phyloP scores from a whole-genome alignment of 2,113 vertebrate species.

The Thalassarche chlororhynchos region DNA sequence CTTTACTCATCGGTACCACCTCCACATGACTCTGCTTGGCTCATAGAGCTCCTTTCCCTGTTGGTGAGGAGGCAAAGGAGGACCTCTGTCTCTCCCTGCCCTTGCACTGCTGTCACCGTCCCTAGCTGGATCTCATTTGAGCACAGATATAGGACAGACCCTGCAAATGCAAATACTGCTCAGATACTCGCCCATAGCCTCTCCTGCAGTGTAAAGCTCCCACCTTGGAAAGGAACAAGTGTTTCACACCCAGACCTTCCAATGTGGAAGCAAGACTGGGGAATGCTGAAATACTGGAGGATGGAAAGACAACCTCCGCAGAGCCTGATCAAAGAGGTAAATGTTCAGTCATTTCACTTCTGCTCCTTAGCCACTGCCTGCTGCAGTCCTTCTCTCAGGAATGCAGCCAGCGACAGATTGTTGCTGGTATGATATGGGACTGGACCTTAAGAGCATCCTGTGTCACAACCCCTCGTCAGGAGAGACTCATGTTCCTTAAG shows the following conservation, averaged over 20 bases:
- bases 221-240: not conserved
- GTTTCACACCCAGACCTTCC: not conserved
- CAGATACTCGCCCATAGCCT: not conserved
- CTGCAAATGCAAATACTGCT: not conserved
- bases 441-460: not conserved
- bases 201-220: not conserved
- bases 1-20: not conserved
- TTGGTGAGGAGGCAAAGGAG: not conserved
- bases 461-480: not conserved
- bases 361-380: not conserved
- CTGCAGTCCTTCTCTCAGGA: not conserved
- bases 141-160: not conserved
- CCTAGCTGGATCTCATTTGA: not conserved
- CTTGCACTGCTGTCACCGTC: not conserved
- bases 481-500: not conserved
- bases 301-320: not conserved
- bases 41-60: not conserved
- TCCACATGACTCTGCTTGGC: not conserved
- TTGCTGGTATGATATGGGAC: not conserved
- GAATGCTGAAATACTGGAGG: not conserved
- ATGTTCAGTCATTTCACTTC: not conserved
- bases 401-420: not conserved
- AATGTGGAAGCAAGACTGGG: not conserved
- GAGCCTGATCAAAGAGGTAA: not conserved
- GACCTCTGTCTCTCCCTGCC: not conserved